These are phyloP conservation scores for Ichneumoninae sp. DNA, from an alignment of 2,888 invertebrate species.

Conservation along the genomic window DNA sequence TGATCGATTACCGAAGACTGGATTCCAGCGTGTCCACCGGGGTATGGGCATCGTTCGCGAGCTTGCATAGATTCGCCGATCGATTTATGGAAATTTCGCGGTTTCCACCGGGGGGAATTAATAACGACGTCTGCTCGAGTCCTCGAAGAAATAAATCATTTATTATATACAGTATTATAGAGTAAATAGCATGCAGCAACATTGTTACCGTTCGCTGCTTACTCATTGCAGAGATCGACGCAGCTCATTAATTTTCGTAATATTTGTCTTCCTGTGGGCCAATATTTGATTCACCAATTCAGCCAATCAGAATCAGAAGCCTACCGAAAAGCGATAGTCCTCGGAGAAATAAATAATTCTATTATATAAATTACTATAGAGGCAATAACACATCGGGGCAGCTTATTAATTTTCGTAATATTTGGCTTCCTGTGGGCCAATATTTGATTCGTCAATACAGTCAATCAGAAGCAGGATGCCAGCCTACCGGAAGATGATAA, in stretches of 20 bases:
- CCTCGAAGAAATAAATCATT: too few species aligned
- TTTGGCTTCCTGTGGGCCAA: neutral
- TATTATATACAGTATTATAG: neutral
- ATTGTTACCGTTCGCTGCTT: neutral
- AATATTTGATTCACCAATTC: neutral
- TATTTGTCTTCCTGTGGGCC: neutral
- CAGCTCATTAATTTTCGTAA: too few species aligned
- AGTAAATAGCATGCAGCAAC: neutral
- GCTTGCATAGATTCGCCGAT: slow-evolving; percentile 33
- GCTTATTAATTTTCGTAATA: too few species aligned
- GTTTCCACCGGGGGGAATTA: neutral
- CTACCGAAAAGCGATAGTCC: slow-evolving; percentile 60
- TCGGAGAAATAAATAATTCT: too few species aligned
- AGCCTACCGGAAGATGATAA: slow-evolving; percentile 65
- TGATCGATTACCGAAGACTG: slow-evolving; percentile 58
- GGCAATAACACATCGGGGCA: too few species aligned
- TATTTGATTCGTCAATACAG: neutral
- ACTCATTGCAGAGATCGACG: neutral
- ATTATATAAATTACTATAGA: neutral
- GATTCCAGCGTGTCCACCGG: slow-evolving; percentile 37
- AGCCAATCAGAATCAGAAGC: slow-evolving; percentile 45
- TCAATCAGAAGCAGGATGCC: neutral
- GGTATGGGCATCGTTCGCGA: slow-evolving; percentile 29
- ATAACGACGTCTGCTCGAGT: neutral
- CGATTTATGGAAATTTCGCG: slow-evolving; percentile 32